Evolutionary conservation across 2,888 invertebrate genomes (phyloP).

Genomic region (Siphlonurus alternatus): DNA sequence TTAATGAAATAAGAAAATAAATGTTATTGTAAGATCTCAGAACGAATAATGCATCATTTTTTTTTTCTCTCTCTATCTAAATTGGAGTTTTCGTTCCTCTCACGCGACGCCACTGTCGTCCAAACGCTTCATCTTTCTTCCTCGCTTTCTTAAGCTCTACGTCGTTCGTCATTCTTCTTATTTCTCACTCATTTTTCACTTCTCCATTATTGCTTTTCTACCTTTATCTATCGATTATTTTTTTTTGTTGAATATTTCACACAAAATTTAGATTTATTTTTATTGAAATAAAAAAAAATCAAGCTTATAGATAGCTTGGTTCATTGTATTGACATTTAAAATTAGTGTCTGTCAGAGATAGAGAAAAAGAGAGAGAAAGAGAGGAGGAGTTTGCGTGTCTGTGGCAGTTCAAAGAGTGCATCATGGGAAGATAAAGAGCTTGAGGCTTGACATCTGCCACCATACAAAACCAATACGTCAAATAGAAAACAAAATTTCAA

Average conservation of each 20-base stretch:
- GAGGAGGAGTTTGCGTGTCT: not conserved
- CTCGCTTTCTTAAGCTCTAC: not conserved
- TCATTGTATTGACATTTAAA: no score
- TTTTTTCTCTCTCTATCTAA: not conserved
- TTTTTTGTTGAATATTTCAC: not conserved
- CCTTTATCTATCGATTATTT: not conserved
- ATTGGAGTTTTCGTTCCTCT: not conserved
- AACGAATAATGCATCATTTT: no score
- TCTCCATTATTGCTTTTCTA: not conserved
- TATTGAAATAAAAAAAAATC: no score
- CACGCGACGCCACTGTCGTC: not conserved
- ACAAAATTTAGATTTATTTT: no score
- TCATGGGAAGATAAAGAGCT: not conserved
- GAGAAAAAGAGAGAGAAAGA: no score
- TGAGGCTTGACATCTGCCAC: not conserved
- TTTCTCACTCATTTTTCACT: not conserved
- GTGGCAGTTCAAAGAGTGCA: not conserved
- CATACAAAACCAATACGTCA: not conserved
- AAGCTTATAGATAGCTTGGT: no score
- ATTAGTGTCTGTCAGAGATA: no score
- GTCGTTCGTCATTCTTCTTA: not conserved
- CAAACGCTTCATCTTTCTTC: not conserved
- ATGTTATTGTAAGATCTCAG: no score
- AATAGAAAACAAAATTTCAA: not conserved
- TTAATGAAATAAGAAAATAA: no score